Conservation (phyloP, 1,140 invertebrate genomes). For the Sipha flava region DNA sequence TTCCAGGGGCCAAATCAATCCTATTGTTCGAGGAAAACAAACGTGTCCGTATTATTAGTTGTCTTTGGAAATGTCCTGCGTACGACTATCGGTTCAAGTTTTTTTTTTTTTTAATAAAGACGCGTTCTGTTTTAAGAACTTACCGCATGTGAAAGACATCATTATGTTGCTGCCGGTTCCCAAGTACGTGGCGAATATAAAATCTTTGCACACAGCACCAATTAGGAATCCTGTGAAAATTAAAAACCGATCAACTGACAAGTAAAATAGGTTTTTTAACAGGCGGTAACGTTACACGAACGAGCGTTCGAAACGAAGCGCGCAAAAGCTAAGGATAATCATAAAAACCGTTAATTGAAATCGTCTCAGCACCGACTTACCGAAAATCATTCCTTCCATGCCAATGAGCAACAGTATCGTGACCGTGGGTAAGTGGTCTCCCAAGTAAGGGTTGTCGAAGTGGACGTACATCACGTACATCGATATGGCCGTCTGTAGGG, state of each 20-base stretch:
- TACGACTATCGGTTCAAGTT: too few relatives aligned
- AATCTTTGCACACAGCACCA: constrained; percentile 29
- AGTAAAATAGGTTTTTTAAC: too few relatives aligned
- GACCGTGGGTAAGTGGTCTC: constrained; percentile 47
- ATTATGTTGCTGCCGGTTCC: constrained; percentile 34
- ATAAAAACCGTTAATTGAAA: too few relatives aligned
- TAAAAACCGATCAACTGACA: neutral
- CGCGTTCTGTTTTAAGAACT: neutral
- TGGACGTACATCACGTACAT: constrained; percentile 57
- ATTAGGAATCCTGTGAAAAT: constrained; percentile 33
- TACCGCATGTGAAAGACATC: constrained; percentile 34
- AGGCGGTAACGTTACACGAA: too few relatives aligned
- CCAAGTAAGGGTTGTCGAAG: constrained; percentile 48
- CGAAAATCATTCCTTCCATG: constrained; percentile 51
- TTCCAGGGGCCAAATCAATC: constrained; percentile 38
- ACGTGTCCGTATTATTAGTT: neutral
- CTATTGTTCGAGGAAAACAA: neutral
- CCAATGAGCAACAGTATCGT: constrained; percentile 49
- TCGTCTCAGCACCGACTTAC: too few relatives aligned
- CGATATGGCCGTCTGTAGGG: constrained; percentile 67
- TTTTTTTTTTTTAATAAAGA: too few relatives aligned
- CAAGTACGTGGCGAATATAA: constrained; percentile 30
- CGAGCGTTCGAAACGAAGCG: too few relatives aligned
- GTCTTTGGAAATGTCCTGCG: too few relatives aligned
- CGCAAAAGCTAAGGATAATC: too few relatives aligned